Evolutionary conservation across 2,113 vertebrate species (phyloP).

Genomic region (Craseonycteris thonglongyai): DNA sequence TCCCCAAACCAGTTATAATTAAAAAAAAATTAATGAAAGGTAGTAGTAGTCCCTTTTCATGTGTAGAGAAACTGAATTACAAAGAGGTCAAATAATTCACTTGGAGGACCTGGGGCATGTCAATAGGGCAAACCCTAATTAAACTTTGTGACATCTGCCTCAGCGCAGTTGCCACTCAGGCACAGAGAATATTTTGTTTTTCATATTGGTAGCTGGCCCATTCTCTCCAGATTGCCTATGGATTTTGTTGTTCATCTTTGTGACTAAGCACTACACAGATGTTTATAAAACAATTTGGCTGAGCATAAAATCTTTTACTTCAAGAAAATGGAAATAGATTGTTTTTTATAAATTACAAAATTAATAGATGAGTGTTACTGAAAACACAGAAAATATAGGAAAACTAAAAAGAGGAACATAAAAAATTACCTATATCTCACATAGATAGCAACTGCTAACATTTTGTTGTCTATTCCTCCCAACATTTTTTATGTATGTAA

Average conservation of each 20-base stretch:
- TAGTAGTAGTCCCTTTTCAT: not conserved
- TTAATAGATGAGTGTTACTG: not conserved
- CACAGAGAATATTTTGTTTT: not conserved
- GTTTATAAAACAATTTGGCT: conserved; percentile 6
- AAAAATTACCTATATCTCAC: not conserved
- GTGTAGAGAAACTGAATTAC: not conserved
- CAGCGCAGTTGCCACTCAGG: not conserved
- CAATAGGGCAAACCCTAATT: not conserved
- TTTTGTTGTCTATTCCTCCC: not conserved
- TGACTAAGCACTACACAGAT: not conserved
- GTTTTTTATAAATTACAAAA: conserved; percentile 30
- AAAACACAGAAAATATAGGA: not conserved
- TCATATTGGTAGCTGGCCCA: not conserved
- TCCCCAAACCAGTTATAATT: not conserved
- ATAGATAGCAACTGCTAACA: not conserved
- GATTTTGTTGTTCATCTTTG: not conserved
- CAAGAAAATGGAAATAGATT: conserved; percentile 16
- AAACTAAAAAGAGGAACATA: not conserved
- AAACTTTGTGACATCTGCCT: not conserved
- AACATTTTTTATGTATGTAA: not conserved
- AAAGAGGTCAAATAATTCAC: not conserved
- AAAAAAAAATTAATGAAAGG: not conserved
- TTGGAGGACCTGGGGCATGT: not conserved
- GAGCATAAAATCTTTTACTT: not conserved
- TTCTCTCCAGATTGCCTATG: not conserved